Conservation (phyloP, 2,888 invertebrate species). For the Drosophila seclusa region DNA sequence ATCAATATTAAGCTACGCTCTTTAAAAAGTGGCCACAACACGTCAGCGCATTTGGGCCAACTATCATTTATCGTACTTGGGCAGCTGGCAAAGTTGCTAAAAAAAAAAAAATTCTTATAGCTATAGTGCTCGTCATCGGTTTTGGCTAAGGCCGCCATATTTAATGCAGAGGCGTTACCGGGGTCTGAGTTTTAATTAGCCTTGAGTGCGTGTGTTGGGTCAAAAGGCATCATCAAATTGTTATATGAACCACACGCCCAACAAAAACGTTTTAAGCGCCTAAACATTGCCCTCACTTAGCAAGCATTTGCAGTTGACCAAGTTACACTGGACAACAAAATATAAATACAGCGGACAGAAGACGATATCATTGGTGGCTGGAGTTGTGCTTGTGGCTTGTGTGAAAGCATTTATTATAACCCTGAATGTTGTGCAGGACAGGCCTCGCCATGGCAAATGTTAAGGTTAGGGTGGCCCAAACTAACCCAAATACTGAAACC, state of each 20-base stretch:
- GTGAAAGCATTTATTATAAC: constrained; percentile 45
- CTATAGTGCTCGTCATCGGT: constrained; percentile 37
- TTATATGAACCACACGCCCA: constrained; percentile 72
- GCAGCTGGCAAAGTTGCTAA: constrained; percentile 18
- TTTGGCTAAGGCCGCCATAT: constrained; percentile 5
- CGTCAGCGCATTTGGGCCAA: constrained; percentile 63
- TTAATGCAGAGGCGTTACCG: constrained; percentile 59
- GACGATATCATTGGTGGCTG: constrained; percentile 45
- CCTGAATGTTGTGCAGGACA: constrained; percentile 43
- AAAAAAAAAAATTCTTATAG: constrained; percentile 1
- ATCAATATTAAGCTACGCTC: background rate
- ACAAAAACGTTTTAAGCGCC: constrained; percentile 67
- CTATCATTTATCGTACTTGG: constrained; percentile 39
- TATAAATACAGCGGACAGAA: constrained; percentile 21
- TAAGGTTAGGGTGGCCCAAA: constrained; percentile 54
- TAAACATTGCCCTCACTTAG: constrained; percentile 68
- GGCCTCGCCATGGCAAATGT: constrained; percentile 54
- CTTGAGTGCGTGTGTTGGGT: constrained; percentile 72
- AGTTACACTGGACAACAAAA: constrained; percentile 20
- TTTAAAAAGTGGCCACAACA: constrained; percentile 40
- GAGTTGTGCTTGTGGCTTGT: constrained; percentile 22
- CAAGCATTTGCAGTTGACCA: constrained; percentile 40
- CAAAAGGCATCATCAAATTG: constrained; percentile 74
- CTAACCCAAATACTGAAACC: constrained; percentile 22
- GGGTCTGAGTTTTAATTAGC: constrained; percentile 72